Evolutionary conservation across 1,140 invertebrate species (phyloP), one percentile per base, ranked within the genome.

Genomic region (Papilio dardanus): DNA sequence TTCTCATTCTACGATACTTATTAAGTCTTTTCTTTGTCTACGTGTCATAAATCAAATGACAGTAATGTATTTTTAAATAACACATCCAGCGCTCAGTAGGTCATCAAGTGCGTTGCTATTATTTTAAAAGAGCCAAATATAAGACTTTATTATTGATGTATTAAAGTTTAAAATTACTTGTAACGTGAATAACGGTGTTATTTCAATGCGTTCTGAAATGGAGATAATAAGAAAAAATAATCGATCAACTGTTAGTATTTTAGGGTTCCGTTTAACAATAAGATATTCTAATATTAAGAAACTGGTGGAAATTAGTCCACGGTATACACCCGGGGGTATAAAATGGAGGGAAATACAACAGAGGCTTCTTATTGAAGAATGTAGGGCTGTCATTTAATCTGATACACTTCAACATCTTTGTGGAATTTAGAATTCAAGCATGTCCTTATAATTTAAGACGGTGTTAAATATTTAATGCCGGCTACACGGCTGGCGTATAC

Each of bases 21-120:
- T n/a, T 16, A 46, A 19, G 42, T 46, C 16, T 46, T 46, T 46
- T 46, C 16, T 46, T 46, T 19, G 3, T 46, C 16, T 46, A 6
- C 16, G 14, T 42, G 6, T 46, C 42, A 4, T 62, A 67, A 67
- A 40, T 68, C 66, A 24, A 12, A 19, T 66, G 31, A 31, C 62
- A 66, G 28, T 66, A 66, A 66, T 66, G 28, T 28, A 37, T 67
- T 68, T 68, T 68, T 37, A 68, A 68, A 68, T 33, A 66, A 21
- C 33, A 67, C 37, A 24, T 19, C 35, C 21, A n/a, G 10, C 6
- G 8, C 19, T 19, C 35, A n/a, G n/a, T 12, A 1, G 33, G 67
- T 62, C 54, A 7, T 69, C 35, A 35, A 40, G 2, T 19, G 42
- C n/a, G 21, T 37, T 24, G 40, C n/a, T 37, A 24, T 69, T 42